Evolutionary conservation across 2,888 invertebrate genomes (phyloP).

Genomic region (Scaptomyza caliginosa): DNA sequence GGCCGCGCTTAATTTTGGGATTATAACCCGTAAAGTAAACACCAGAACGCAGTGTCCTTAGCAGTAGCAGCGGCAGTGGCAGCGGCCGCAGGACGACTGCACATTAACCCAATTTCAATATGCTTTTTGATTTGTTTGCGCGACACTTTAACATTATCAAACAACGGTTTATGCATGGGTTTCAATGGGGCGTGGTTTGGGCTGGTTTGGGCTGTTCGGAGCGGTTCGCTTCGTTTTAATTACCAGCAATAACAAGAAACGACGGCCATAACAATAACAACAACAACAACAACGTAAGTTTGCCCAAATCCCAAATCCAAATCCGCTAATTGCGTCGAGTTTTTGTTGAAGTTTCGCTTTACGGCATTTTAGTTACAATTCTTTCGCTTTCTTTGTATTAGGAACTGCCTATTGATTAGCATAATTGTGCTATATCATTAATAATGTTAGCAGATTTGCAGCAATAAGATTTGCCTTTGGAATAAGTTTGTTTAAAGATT

Average conservation of each 20-base stretch:
- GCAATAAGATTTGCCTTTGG: too few relatives aligned
- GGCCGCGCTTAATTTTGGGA: constrained; percentile 79
- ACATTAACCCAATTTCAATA: constrained; percentile 81
- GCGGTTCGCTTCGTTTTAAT: constrained; percentile 58
- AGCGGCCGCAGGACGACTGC: constrained; percentile 39
- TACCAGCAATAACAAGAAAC: constrained; percentile 73
- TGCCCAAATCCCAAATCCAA: constrained; percentile 57
- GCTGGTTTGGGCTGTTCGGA: background rate
- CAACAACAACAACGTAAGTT: constrained; percentile 38
- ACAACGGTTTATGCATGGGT: constrained; percentile 71
- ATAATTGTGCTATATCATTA: background rate
- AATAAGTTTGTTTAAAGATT: too few relatives aligned
- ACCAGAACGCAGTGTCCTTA: constrained; percentile 63
- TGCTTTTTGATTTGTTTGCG: constrained; percentile 83
- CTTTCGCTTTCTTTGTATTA: background rate
- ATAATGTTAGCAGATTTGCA: too few relatives aligned
- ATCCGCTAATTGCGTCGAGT: constrained; percentile 75
- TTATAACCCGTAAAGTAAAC: constrained; percentile 79
- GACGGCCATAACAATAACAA: constrained; percentile 59
- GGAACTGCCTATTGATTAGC: background rate
- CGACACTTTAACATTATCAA: constrained; percentile 83
- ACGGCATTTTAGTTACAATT: constrained; percentile 22
- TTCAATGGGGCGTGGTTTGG: constrained; percentile 11
- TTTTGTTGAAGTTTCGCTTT: constrained; percentile 54
- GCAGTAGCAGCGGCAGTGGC: background rate